phyloP scores from a whole-genome alignment of 37 sponge, comb jelly and placozoan genomes.

The Diacarnus erythraeanus region DNA sequence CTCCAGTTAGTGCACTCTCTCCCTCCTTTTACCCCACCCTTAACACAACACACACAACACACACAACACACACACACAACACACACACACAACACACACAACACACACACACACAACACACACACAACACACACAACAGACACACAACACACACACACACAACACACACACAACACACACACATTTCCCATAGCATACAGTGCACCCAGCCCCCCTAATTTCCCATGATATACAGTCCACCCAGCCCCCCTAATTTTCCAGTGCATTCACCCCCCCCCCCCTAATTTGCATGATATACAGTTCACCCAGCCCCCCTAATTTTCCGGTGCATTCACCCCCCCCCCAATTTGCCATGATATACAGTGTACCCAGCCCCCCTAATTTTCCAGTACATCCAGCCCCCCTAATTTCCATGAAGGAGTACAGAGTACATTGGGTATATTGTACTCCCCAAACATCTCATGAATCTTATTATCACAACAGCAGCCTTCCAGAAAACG shows the following conservation, averaged over 20 bases:
- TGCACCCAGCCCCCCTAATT: not conserved
- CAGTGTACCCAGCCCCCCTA: not conserved
- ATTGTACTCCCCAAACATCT: too few relatives aligned
- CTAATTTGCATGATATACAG: not conserved
- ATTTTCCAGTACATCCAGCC: not conserved
- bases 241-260: not conserved
- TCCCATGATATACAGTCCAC: not conserved
- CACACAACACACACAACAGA: too few relatives aligned
- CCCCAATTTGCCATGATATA: not conserved
- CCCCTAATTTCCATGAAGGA: not conserved
- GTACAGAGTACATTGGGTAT: too few relatives aligned
- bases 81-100: too few relatives aligned
- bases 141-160: too few relatives aligned
- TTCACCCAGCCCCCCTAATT: not conserved
- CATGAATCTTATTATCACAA: not conserved
- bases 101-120: too few relatives aligned
- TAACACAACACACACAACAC: too few relatives aligned
- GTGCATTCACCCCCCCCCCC: not conserved
- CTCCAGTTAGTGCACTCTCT: slow-evolving; percentile 5
- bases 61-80: too few relatives aligned
- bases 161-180: too few relatives aligned
- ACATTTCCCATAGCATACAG: not conserved
- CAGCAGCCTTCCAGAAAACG: not conserved
- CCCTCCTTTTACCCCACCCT: not conserved
- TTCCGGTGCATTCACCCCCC: not conserved